Percentiles rank a stretch among this genome's conserved stretches.
Conservation (phyloP, 1,140 invertebrate species). For the Agraylea sexmaculata region DNA sequence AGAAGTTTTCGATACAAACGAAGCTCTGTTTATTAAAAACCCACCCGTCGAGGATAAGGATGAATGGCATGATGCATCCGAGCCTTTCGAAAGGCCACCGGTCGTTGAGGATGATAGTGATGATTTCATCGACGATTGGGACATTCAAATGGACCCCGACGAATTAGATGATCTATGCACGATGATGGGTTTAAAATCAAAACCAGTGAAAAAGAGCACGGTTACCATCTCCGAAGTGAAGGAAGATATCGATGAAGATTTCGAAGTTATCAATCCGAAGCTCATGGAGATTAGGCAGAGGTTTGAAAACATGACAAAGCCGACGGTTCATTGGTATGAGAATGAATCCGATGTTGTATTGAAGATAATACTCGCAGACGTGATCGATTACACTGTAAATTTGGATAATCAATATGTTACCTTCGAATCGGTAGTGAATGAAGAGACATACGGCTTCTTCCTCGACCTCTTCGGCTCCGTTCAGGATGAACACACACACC, state of each 20-base stretch:
- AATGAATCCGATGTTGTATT: slow-evolving; percentile 8
- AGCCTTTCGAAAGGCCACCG: slow-evolving; percentile 1
- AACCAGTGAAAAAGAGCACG: background rate
- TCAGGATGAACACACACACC: too few relatives aligned
- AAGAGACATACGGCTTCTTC: too few relatives aligned
- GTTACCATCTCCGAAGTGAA: background rate
- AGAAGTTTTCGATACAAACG: slow-evolving; percentile 24
- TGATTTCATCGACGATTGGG: background rate
- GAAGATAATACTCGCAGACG: slow-evolving; percentile 9
- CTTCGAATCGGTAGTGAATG: too few relatives aligned
- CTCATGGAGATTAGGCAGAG: background rate
- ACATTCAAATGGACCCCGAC: background rate
- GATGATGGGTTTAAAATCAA: background rate
- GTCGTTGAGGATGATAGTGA: background rate
- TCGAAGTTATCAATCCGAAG: background rate
- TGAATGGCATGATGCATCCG: slow-evolving; percentile 4
- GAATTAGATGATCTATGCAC: slow-evolving; percentile 1
- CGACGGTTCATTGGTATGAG: slow-evolving; percentile 9
- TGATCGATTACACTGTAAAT: too few relatives aligned
- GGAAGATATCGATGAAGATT: background rate
- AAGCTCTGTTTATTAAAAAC: too few relatives aligned
- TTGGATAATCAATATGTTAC: too few relatives aligned
- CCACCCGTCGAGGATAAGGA: background rate
- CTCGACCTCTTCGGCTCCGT: too few relatives aligned
- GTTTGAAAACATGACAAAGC: slow-evolving; percentile 4